Percentiles rank a stretch among this genome's conserved stretches.
These are phyloP conservation scores for Notiomystis cincta DNA, from an alignment of 2,113 vertebrate species.

Conservation along the genomic window DNA sequence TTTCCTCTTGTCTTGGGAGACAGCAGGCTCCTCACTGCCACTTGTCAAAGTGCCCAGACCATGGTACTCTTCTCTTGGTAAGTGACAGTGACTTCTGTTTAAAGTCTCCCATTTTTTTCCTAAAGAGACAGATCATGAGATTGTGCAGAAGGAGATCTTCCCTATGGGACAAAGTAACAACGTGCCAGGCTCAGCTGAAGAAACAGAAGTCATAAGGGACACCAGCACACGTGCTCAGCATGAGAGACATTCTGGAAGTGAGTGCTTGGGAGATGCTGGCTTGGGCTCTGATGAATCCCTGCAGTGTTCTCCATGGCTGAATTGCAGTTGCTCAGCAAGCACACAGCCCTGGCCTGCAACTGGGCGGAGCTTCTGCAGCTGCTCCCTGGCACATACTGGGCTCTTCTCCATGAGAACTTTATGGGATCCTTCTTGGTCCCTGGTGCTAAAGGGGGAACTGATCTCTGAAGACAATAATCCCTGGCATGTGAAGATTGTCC, in stretches of 20 bases:
- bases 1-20: not conserved
- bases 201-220: no score
- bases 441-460: not conserved
- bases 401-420: not conserved
- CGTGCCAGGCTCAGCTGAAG: not conserved
- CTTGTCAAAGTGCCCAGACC: not conserved
- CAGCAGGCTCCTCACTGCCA: not conserved
- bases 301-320: not conserved
- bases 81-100: not conserved
- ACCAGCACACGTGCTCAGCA: no score
- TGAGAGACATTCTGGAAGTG: not conserved
- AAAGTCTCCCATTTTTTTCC: rapidly evolving
- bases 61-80: no score
- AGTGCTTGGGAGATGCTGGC: not conserved
- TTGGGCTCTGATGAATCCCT: not conserved
- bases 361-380: not conserved
- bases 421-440: not conserved
- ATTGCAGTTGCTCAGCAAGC: no score
- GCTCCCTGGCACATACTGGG: not conserved
- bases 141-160: not conserved
- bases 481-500: not conserved
- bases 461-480: not conserved
- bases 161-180: not conserved
- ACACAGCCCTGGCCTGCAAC: no score
- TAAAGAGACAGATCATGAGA: not conserved